Evolutionary conservation across 64 coral and sea anemone genomes (phyloP), one percentile per base, ranked within the genome.

Genomic region (Platygyra sinensis): DNA sequence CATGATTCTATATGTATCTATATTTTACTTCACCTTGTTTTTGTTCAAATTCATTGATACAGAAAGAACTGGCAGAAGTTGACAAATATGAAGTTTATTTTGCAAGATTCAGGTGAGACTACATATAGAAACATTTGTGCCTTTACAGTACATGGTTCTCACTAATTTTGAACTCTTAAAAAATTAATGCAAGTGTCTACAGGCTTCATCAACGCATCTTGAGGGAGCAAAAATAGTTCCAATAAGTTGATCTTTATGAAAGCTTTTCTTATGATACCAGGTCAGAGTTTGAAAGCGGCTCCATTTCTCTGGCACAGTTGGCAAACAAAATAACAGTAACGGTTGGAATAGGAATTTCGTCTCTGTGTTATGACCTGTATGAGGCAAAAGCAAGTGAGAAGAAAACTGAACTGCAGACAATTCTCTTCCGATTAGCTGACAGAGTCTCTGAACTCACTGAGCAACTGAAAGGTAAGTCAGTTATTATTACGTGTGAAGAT

Each of bases 361-460:
- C 88, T 80, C 83, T 96, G 7, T 69, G 28, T 15, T 93, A 86
- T 83, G 95, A 96, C 22, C 69, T 96, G 11, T 93, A 78, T 88
- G 95, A 96, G 83, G 91, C 91, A 72, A 96, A 87, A 32, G 77
- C 75, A 69, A 80, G 38, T 84, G 85, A 96, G 1, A 93, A 86
- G 75, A 96, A 87, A 78, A 88, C 82, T 79, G 95, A 96, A 79
- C 69, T 96, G 20, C 95, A 96, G 30, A 55, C 67, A 46, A 72
- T 96, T 3, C 90, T 96, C 24, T 93, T 96, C 42, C 87, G 91
- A 83, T 86, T 96, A 79, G 91, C 95, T 67, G 91, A 96, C 82
- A 76, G 39, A 76, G 90, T 96, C 20, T 67, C 83, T 18, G 80
- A 87, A 59, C 75, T 96, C 10, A 94, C 95, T 77, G 76, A 94